Conservation (phyloP, 2,888 invertebrate genomes). For the Nezara viridula region DNA sequence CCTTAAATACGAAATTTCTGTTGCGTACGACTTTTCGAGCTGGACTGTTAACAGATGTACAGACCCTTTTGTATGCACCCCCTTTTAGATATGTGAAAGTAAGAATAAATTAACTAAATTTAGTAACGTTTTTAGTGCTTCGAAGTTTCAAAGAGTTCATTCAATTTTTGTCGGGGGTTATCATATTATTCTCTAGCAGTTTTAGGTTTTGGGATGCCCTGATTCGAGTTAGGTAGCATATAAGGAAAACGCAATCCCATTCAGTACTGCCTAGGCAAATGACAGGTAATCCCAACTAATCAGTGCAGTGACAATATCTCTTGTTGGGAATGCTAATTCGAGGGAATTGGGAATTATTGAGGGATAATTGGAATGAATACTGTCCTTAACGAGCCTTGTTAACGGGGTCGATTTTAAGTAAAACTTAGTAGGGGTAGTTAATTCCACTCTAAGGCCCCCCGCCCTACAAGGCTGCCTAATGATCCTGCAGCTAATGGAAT, state of each 20-base stretch:
- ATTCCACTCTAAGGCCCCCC: not conserved
- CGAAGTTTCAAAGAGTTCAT: too few relatives aligned
- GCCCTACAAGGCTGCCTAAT: not conserved
- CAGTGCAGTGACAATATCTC: not conserved
- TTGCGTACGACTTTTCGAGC: too few relatives aligned
- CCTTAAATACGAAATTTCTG: too few relatives aligned
- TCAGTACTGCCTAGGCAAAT: not conserved
- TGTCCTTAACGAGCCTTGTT: not conserved
- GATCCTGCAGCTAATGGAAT: not conserved
- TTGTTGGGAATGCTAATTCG: not conserved
- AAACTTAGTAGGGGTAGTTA: slow-evolving; percentile 25
- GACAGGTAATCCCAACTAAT: not conserved
- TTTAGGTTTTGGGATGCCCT: too few relatives aligned
- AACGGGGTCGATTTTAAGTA: not conserved
- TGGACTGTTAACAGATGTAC: too few relatives aligned
- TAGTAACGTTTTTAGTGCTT: too few relatives aligned
- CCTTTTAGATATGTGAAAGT: too few relatives aligned
- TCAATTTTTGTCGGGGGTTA: too few relatives aligned
- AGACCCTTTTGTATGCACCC: too few relatives aligned
- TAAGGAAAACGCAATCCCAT: not conserved
- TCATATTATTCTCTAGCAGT: too few relatives aligned
- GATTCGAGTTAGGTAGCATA: too few relatives aligned
- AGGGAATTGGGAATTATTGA: not conserved
- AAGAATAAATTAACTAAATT: too few relatives aligned
- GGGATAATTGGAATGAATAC: slow-evolving; percentile 34